These are phyloP conservation scores for Amniataba percoides DNA, from an alignment of 2,797 vertebrate genomes.

Conservation along the genomic window DNA sequence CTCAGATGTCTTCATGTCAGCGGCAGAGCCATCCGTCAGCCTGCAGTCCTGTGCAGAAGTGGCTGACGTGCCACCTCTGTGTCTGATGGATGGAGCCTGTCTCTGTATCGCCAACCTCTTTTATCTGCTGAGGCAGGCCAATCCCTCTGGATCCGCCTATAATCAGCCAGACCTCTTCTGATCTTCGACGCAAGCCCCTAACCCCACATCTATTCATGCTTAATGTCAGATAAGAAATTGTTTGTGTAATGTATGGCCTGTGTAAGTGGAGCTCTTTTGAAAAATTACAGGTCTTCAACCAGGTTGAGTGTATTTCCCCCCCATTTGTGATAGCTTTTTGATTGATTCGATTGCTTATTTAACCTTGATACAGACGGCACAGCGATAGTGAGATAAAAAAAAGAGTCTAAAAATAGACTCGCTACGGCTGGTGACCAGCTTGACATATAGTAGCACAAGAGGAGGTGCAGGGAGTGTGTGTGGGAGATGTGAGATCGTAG, in stretches of 20 bases:
- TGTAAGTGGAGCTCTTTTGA: conserved; percentile 58
- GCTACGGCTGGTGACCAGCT: conserved; percentile 35
- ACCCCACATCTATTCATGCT: conserved; percentile 74
- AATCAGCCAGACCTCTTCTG: conserved; percentile 79
- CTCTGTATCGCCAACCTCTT: conserved; percentile 71
- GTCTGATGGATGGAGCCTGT: conserved; percentile 80
- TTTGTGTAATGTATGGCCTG: conserved; percentile 73
- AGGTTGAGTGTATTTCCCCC: conserved; percentile 44
- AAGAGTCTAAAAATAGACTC: conserved; percentile 59
- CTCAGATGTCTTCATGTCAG: conserved; percentile 81
- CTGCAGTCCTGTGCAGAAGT: conserved; percentile 69
- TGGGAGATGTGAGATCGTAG: conserved; percentile 14
- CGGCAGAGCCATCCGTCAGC: conserved; percentile 79
- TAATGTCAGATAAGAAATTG: conserved; percentile 81
- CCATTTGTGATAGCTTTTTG: conserved; percentile 70
- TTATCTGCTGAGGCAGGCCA: conserved; percentile 78
- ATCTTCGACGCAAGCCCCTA: conserved; percentile 66
- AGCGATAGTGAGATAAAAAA: conserved; percentile 25
- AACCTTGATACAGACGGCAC: conserved; percentile 78
- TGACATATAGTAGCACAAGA: conserved; percentile 39
- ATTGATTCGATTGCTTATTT: conserved; percentile 84
- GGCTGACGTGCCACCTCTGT: conserved; percentile 77
- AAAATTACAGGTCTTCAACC: conserved; percentile 69
- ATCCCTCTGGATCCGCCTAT: conserved; percentile 76
- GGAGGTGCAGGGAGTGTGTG: conserved; percentile 7